These are phyloP conservation scores for Tenodera sinensis DNA, from an alignment of 2,888 invertebrate species.

Conservation along the genomic window DNA sequence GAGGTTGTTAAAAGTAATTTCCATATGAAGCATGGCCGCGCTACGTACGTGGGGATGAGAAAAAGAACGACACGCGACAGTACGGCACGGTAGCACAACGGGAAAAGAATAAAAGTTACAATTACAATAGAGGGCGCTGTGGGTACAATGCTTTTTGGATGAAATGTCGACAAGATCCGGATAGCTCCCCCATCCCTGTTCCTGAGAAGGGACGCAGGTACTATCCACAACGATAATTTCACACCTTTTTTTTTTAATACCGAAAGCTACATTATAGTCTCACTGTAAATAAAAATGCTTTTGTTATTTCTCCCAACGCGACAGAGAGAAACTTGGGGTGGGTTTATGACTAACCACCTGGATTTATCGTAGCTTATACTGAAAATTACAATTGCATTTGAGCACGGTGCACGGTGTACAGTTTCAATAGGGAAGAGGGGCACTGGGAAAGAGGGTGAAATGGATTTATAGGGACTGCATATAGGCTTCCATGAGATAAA, in stretches of 20 bases:
- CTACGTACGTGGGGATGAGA: background rate
- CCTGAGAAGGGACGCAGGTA: background rate
- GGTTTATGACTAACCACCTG: conserved; percentile 26
- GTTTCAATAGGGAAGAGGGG: conserved; percentile 24
- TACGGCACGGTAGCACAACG: background rate
- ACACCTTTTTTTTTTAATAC: conserved; percentile 9
- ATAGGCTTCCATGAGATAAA: conserved; percentile 14
- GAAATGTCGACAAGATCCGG: conserved; percentile 3
- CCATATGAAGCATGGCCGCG: background rate
- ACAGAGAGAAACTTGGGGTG: background rate
- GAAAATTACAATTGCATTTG: conserved; percentile 32
- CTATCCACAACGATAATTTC: conserved; percentile 13
- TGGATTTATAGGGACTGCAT: conserved; percentile 26
- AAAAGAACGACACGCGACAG: background rate
- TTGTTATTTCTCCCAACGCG: conserved; percentile 6
- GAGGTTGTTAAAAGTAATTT: conserved; percentile 4
- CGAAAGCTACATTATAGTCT: conserved; percentile 13
- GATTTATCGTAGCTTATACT: conserved; percentile 29
- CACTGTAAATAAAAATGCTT: conserved; percentile 22
- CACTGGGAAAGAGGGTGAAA: conserved; percentile 13
- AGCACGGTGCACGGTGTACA: conserved; percentile 12
- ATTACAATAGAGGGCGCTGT: conserved; percentile 5
- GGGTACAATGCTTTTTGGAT: conserved; percentile 8
- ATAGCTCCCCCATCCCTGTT: background rate
- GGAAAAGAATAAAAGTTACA: background rate